A percentile compares a stretch with the other conserved stretches of the same genome.
Conservation (phyloP, 2,113 vertebrate species). For the Parus major region DNA sequence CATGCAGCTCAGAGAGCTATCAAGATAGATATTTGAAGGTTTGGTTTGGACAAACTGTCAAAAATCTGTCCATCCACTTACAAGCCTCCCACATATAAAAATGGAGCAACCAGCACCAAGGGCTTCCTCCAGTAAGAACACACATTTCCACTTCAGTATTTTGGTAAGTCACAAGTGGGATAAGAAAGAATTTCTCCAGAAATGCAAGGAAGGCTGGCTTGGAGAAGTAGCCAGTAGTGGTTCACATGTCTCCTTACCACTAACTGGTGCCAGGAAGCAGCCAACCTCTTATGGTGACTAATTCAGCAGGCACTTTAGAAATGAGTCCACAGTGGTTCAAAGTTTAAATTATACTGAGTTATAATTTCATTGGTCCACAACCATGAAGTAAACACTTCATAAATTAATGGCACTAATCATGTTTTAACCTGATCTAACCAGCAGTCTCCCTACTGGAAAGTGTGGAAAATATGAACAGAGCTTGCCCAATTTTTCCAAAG, state of each 20-base stretch:
- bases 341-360: slow-evolving; percentile 50
- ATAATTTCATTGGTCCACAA: slow-evolving; percentile 51
- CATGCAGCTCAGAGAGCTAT: background rate
- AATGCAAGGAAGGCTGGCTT: background rate
- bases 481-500: background rate
- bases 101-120: background rate
- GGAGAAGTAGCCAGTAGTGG: background rate
- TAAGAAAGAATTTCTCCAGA: background rate
- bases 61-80: background rate
- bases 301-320: background rate
- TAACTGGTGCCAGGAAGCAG: background rate
- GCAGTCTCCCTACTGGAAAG: background rate
- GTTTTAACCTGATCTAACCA: slow-evolving; percentile 18
- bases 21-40: background rate
- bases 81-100: background rate
- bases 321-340: slow-evolving; percentile 13
- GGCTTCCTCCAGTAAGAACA: background rate
- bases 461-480: background rate
- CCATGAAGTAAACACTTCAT: slow-evolving; percentile 32
- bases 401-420: slow-evolving; percentile 10
- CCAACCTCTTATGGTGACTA: background rate
- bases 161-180: background rate
- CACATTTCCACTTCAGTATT: background rate
- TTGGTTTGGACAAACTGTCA: background rate
- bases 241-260: background rate